Base-by-base conservation (phyloP, 2,888 invertebrate genomes). In the Acanthopleura granulata region DNA sequence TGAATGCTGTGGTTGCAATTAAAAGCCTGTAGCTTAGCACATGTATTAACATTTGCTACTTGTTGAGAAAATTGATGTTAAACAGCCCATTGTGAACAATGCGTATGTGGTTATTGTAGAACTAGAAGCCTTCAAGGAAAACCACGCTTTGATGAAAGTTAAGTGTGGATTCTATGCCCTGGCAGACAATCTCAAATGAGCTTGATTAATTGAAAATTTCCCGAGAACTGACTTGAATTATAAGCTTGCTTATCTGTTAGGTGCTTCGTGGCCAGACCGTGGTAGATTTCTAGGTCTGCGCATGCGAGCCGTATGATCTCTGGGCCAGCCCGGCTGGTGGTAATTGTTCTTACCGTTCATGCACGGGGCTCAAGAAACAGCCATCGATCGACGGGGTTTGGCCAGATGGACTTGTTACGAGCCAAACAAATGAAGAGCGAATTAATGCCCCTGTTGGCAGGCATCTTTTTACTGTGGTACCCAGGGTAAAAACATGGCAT, bases 341-440 rank as follows among this genome's bases (percentile, higher is more conserved):
- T 57, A 57, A 57, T 57, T 57, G 57, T 57, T 57, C 57, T 57
- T 57, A 57, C 57, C 22, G 57, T 18, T 22, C 57, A 12, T 57
- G 57, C 57, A 57, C 57, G 57, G 57, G 57, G 12, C 18, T 57
- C 57, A 57, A 51, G 51, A 15, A 57, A 57, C 57, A 3, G 12
- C 57, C n/a, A 22, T 22, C 57, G 57, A 57, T 57, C 57, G 57
- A 12, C 22, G 22, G 4, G 57, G 12, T 22, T 22, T 57, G 22
- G 57, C 57, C 57, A 57, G 57, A 57, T 57, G 57, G 66, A 66
- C 66, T 66, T 27, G 25, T 66, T 66, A 66, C 29, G 27, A 66
- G 66, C 4, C 66, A 12, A 6, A 27, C 66, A 66, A 66, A 66
- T 66, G 66, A 66, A 66, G 66, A 27, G 22, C 66, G 27, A 66